These are phyloP conservation scores for Chirona hameri DNA, from an alignment of 2,888 invertebrate species.

Conservation along the genomic window DNA sequence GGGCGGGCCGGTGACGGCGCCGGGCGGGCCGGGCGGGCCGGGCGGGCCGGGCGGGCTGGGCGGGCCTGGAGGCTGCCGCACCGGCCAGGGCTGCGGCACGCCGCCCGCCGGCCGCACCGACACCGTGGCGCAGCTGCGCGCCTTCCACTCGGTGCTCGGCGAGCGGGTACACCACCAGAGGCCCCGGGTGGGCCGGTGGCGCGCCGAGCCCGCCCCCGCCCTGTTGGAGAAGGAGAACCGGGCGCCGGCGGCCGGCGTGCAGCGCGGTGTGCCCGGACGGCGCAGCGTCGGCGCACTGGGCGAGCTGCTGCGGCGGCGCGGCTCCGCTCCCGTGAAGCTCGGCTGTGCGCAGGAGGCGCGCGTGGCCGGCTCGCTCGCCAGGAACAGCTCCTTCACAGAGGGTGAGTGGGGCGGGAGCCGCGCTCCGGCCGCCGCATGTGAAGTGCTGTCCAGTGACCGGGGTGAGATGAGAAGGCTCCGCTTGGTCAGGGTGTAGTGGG, in stretches of 20 bases:
- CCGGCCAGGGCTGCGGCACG: neutral
- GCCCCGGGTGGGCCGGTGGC: neutral
- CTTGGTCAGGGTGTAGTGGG: no score
- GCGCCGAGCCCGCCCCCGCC: neutral
- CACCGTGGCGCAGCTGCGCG: constrained; percentile 4
- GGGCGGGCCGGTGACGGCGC: no score
- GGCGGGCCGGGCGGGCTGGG: no score
- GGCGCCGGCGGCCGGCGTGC: neutral
- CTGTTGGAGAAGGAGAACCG: neutral
- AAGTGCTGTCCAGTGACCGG: neutral
- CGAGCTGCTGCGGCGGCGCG: neutral
- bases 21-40: no score
- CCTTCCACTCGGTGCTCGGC: neutral
- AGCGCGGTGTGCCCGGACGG: neutral
- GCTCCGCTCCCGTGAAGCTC: constrained; percentile 1
- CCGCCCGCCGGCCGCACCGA: neutral
- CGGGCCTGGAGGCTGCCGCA: no score
- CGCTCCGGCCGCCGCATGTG: neutral
- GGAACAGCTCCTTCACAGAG: constrained; percentile 22
- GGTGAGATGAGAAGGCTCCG: neutral
- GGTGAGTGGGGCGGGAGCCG: neutral
- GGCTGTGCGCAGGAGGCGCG: neutral
- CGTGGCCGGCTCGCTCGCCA: neutral
- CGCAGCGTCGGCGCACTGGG: neutral
- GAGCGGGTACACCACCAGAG: neutral